A percentile compares a stretch with the other conserved stretches of the same genome.
phyloP scores from a whole-genome alignment of 2,888 invertebrate species.

The Drosophila flavopinicola region DNA sequence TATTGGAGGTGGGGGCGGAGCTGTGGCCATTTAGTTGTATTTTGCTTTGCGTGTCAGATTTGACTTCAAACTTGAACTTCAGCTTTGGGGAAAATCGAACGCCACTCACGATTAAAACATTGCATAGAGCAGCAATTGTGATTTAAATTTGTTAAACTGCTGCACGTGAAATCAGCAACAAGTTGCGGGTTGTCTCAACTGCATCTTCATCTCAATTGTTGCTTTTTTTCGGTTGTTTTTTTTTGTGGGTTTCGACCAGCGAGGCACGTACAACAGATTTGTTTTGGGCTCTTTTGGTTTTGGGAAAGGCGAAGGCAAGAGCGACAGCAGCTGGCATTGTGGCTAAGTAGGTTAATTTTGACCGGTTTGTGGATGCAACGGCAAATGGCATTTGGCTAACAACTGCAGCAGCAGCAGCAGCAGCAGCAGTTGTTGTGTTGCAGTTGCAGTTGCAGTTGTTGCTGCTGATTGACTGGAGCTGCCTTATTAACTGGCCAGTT shows the following conservation, averaged over 20 bases:
- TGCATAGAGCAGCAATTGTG: too few species aligned
- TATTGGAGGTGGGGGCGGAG: not conserved
- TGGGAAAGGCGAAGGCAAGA: slow-evolving; percentile 28
- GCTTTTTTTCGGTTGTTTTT: not conserved
- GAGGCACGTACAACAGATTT: slow-evolving; percentile 69
- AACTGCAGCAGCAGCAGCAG: slow-evolving; percentile 25
- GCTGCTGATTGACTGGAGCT: slow-evolving; percentile 67
- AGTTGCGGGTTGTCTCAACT: slow-evolving; percentile 8
- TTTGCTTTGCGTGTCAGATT: slow-evolving; percentile 48
- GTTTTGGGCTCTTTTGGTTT: slow-evolving; percentile 23
- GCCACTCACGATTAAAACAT: not conserved
- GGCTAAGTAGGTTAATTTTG: slow-evolving; percentile 80
- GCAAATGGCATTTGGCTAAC: slow-evolving; percentile 64
- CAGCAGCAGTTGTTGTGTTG: too few species aligned
- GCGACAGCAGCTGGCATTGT: slow-evolving; percentile 53
- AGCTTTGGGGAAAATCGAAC: slow-evolving; percentile 15
- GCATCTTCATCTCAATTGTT: slow-evolving; percentile 26
- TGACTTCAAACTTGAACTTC: slow-evolving; percentile 30
- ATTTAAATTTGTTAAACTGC: slow-evolving; percentile 22
- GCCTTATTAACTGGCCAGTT: slow-evolving; percentile 63
- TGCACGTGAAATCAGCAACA: slow-evolving; percentile 1
- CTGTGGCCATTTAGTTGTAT: slow-evolving; percentile 5
- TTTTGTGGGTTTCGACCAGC: not conserved
- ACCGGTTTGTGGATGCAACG: slow-evolving; percentile 69
- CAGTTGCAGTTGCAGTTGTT: slow-evolving; percentile 31